Base-by-base conservation (phyloP, 1,140 invertebrate genomes). In the Pogonus chalceus region DNA sequence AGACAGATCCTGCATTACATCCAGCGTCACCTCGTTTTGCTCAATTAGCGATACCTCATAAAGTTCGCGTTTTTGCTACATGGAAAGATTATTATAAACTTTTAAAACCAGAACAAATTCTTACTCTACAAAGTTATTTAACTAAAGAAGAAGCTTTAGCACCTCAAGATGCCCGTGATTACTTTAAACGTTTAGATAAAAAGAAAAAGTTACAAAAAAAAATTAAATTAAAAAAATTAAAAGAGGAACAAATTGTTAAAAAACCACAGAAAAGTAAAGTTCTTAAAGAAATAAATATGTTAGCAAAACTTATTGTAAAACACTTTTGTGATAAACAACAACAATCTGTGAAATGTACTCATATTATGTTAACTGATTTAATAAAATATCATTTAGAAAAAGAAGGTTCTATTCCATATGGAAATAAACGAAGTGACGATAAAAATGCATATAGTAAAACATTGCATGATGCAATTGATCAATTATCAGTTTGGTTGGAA, bases 261-360 rank as follows among this genome's bases (percentile, higher is more conserved):
- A 43, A 43, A 43, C 37, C 37, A 4, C 7, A 43, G 18, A 43
- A 43, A 18, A 43, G 37, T 43, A 43, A 43, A 43, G 18, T 43
- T 9, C 7, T 43, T 12, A 43, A 43, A 43, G 37, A 43, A 16
- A 43, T 43, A 43, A 3, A 43, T 12, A 18, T 9, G 4, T 12
- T 43, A 43, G 37, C 37, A 3, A 43, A 43, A 16, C 9, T 4
- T 43, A 43, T 43, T 18, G 18, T 43, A 9, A 43, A 18, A 12
- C 18, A 10, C 37, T 43, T 43, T 18, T 7, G 7, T 9, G 18
- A 43, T 10, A 43, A 43, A 43, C 4, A 3, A 12, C 3, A 4
- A 18, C 9, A 12, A 18, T 4, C 7, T 43, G 37, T 43, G 3
- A 43, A 43, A 16, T 43, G 18, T 16, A 43, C 7, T 9, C 37